Evolutionary conservation across 2,888 invertebrate genomes (phyloP).

Genomic region (Cabera pusaria): DNA sequence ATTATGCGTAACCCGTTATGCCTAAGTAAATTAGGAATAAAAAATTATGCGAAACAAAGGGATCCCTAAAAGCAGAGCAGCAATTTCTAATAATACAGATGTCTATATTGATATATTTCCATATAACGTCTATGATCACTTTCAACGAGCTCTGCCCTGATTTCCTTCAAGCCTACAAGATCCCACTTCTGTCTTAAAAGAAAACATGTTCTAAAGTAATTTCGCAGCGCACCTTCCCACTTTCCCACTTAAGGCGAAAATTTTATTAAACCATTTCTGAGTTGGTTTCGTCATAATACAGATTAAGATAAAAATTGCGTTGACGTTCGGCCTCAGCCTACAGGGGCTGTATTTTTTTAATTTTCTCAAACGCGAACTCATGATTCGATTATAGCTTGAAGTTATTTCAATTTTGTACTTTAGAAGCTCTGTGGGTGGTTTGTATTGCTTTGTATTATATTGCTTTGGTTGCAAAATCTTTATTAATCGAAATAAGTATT

Average conservation of each 20-base stretch:
- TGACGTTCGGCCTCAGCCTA: constrained; percentile 63
- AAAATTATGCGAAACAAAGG: too few relatives aligned
- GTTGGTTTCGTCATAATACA: constrained; percentile 68
- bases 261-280: constrained; percentile 56
- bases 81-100: too few relatives aligned
- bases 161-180: neutral
- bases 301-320: constrained; percentile 77
- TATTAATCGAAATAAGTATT: too few relatives aligned
- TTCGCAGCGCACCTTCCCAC: constrained; percentile 35
- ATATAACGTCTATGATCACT: too few relatives aligned
- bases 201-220: constrained; percentile 45
- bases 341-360: constrained; percentile 74
- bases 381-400: constrained; percentile 66
- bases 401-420: constrained; percentile 68
- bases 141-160: too few relatives aligned
- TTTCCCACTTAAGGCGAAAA: constrained; percentile 46
- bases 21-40: too few relatives aligned
- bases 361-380: constrained; percentile 73
- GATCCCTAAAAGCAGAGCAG: too few relatives aligned
- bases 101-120: too few relatives aligned
- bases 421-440: constrained; percentile 46
- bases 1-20: too few relatives aligned
- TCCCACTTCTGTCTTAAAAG: constrained; percentile 17
- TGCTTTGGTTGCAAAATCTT: too few relatives aligned
- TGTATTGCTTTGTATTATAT: too few relatives aligned